Evolutionary conservation across 2,113 vertebrate species (phyloP).

Genomic region (Mirounga angustirostris): DNA sequence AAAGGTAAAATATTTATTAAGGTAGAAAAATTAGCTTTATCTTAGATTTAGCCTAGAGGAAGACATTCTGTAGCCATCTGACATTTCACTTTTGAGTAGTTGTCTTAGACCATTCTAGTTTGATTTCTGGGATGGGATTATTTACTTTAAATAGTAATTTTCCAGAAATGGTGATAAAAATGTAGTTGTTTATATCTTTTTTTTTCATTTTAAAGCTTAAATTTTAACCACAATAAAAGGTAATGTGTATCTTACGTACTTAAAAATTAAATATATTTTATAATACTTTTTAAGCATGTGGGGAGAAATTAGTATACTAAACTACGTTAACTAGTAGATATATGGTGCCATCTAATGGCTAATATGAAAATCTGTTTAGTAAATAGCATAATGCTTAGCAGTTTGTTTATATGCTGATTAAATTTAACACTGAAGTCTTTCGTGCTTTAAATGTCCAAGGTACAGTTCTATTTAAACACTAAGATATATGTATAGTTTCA

Average conservation of each 20-base stretch:
- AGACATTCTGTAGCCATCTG: background rate
- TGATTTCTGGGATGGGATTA: constrained; percentile 32
- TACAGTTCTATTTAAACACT: constrained; percentile 9
- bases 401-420: background rate
- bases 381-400: background rate
- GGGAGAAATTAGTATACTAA: background rate
- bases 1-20: background rate
- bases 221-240: constrained; percentile 14
- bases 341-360: constrained; percentile 84
- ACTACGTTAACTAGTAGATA: constrained; percentile 45
- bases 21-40: background rate
- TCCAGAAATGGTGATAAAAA: constrained; percentile 24
- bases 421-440: constrained; percentile 20
- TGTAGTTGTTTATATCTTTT: background rate
- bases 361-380: constrained; percentile 50
- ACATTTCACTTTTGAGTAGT: constrained; percentile 12
- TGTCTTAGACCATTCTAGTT: background rate
- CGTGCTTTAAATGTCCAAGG: background rate
- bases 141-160: constrained; percentile 2
- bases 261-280: constrained; percentile 39
- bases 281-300: background rate
- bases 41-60: background rate
- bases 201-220: constrained; percentile 46
- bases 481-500: background rate
- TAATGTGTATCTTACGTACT: background rate